Conservation (phyloP, 2,888 invertebrate genomes). For the Nasonia oneida region DNA sequence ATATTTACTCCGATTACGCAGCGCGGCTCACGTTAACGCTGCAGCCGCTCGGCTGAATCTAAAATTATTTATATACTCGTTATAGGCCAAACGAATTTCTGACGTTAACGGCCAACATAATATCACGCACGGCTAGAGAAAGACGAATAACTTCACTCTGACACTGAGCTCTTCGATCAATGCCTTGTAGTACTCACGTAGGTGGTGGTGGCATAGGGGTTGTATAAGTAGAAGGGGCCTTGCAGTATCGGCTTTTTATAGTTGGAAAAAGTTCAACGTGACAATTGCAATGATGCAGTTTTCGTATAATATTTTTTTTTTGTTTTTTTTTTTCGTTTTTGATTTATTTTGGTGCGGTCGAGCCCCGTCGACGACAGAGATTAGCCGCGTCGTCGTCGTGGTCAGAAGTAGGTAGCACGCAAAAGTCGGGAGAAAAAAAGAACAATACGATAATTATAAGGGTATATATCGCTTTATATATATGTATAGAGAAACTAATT, state of each 20-base stretch:
- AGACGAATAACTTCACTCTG: neutral
- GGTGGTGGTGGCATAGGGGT: slow-evolving; percentile 42
- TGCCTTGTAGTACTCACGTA: slow-evolving; percentile 60
- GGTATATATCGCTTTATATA: neutral
- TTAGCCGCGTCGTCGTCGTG: slow-evolving; percentile 15
- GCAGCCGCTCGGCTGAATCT: neutral
- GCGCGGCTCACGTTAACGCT: neutral
- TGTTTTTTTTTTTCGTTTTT: slow-evolving; percentile 4
- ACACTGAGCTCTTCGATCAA: slow-evolving; percentile 31
- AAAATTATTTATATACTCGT: neutral
- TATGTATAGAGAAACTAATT: neutral
- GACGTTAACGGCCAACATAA: neutral
- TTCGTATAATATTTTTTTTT: neutral
- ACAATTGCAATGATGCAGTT: slow-evolving; percentile 36
- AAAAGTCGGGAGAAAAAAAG: slow-evolving; percentile 46
- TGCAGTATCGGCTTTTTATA: slow-evolving; percentile 48
- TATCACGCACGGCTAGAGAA: too few relatives aligned
- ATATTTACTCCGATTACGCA: neutral
- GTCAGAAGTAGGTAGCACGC: slow-evolving; percentile 33
- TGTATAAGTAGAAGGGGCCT: slow-evolving; percentile 59
- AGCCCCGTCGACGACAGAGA: slow-evolving; percentile 9
- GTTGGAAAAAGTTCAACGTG: slow-evolving; percentile 53
- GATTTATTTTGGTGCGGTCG: slow-evolving; percentile 37
- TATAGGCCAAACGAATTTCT: neutral
- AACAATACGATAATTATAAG: slow-evolving; percentile 54